Percentiles rank a stretch among this genome's conserved stretches.
Conservation (phyloP, 2,797 vertebrate species). For the Pagetopsis macropterus region DNA sequence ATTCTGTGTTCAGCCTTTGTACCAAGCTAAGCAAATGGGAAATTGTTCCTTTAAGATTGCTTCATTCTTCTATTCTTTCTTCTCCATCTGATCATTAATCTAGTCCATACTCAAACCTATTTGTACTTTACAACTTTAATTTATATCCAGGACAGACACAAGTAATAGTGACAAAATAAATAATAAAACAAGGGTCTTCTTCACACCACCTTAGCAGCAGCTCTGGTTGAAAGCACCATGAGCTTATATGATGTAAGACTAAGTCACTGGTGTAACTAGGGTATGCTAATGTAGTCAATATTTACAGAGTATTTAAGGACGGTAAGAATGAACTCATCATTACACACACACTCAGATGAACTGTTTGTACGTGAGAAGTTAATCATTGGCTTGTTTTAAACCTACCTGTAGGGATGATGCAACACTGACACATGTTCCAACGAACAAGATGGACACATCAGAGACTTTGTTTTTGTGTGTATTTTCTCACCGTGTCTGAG, state of each 20-base stretch:
- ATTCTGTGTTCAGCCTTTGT: neutral
- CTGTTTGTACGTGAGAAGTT: slow-evolving; percentile 19
- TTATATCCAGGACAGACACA: neutral
- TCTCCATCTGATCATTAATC: neutral
- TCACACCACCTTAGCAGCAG: slow-evolving; percentile 1
- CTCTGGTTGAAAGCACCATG: slow-evolving; percentile 5
- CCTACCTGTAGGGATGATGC: neutral
- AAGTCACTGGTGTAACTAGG: slow-evolving; percentile 12
- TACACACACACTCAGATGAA: neutral
- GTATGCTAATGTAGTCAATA: slow-evolving; percentile 63
- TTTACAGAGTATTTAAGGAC: slow-evolving; percentile 48
- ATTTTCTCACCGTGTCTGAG: slow-evolving; percentile 89
- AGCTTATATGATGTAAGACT: neutral
- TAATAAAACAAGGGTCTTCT: slow-evolving; percentile 32
- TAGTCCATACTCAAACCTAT: slow-evolving; percentile 16
- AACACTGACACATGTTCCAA: slow-evolving; percentile 33
- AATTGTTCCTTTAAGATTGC: neutral
- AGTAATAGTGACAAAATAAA: neutral
- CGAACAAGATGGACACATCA: slow-evolving; percentile 30
- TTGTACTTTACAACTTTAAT: neutral
- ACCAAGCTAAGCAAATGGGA: neutral
- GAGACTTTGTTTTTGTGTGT: slow-evolving; percentile 23
- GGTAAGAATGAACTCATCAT: neutral
- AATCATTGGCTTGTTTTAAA: slow-evolving; percentile 50
- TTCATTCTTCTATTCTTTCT: neutral